A percentile compares a stretch with the other conserved stretches of the same genome.
Evolutionary conservation across 2,888 invertebrate species (phyloP).

Genomic region (Scaeva pyrastri): DNA sequence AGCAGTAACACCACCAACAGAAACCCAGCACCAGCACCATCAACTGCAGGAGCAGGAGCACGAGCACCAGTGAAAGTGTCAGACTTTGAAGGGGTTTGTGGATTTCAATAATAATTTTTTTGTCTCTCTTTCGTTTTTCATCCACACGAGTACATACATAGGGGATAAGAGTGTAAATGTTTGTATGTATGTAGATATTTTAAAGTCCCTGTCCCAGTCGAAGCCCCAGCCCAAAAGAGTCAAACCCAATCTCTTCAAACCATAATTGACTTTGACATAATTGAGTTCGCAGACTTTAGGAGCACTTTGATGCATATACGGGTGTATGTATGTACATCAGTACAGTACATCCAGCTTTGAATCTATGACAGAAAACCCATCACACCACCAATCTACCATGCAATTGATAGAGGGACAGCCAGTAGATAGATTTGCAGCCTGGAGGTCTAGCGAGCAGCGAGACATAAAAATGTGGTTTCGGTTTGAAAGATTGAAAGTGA

Average conservation of each 20-base stretch:
- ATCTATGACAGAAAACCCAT: conserved; percentile 4
- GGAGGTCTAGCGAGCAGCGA: neutral
- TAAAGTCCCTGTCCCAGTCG: too few relatives aligned
- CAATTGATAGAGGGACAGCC: neutral
- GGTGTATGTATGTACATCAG: too few relatives aligned
- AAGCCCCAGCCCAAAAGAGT: neutral
- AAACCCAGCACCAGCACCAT: too few relatives aligned
- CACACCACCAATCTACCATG: neutral
- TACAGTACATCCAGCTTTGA: conserved; percentile 7
- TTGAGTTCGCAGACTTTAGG: conserved; percentile 70
- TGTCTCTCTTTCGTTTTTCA: neutral
- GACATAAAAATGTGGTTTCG: conserved; percentile 58
- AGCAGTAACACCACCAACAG: conserved; percentile 1
- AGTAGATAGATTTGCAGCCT: neutral
- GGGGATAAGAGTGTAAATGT: too few relatives aligned
- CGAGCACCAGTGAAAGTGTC: conserved; percentile 63
- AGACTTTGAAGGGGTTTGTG: conserved; percentile 42
- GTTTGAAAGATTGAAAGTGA: conserved; percentile 33
- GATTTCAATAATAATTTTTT: conserved; percentile 11
- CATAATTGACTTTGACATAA: conserved; percentile 75
- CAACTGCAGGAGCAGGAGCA: conserved; percentile 10
- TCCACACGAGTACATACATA: too few relatives aligned
- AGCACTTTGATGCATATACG: conserved; percentile 25
- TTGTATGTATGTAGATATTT: conserved; percentile 16
- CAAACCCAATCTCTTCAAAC: conserved; percentile 57